Percentiles rank a stretch among this genome's conserved stretches.
These are phyloP conservation scores for Melanocharis versteri DNA, from an alignment of 2,113 vertebrate genomes.

Conservation along the genomic window DNA sequence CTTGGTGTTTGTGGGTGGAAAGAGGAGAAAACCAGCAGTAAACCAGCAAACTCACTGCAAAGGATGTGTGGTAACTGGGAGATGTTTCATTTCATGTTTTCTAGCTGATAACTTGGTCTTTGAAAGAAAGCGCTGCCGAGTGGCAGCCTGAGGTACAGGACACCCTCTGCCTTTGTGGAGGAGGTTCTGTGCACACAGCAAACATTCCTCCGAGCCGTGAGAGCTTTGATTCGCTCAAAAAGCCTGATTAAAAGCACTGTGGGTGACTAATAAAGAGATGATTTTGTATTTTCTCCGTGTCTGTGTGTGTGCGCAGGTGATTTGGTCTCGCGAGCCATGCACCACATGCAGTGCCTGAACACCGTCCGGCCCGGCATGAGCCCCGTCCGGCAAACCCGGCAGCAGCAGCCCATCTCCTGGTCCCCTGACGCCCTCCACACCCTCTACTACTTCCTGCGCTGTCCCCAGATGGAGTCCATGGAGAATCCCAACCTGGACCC, in stretches of 20 bases:
- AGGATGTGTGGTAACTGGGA: neutral
- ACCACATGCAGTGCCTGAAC: constrained; percentile 94
- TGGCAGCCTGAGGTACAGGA: neutral
- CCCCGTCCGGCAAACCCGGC: constrained; percentile 83
- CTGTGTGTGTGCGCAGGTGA: constrained; percentile 77
- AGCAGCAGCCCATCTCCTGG: constrained; percentile 92
- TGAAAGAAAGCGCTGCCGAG: neutral
- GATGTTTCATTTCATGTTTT: neutral
- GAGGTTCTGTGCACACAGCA: neutral
- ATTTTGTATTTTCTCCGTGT: neutral
- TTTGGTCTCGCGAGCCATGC: constrained; percentile 95
- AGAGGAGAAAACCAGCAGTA: neutral
- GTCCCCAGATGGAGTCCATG: constrained; percentile 98
- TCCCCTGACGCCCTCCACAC: constrained; percentile 95
- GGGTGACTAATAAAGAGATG: neutral
- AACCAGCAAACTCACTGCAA: neutral
- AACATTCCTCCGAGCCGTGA: neutral
- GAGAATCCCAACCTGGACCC: constrained; percentile 99
- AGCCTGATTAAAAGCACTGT: neutral
- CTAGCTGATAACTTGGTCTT: neutral
- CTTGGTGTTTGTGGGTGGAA: neutral
- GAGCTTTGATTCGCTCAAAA: neutral
- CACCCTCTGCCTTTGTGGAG: neutral
- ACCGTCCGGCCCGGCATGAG: constrained; percentile 84
- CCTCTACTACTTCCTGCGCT: constrained; percentile 98